These are phyloP conservation scores for Cryptotis parvus DNA, from an alignment of 2,113 vertebrate genomes.

Conservation along the genomic window DNA sequence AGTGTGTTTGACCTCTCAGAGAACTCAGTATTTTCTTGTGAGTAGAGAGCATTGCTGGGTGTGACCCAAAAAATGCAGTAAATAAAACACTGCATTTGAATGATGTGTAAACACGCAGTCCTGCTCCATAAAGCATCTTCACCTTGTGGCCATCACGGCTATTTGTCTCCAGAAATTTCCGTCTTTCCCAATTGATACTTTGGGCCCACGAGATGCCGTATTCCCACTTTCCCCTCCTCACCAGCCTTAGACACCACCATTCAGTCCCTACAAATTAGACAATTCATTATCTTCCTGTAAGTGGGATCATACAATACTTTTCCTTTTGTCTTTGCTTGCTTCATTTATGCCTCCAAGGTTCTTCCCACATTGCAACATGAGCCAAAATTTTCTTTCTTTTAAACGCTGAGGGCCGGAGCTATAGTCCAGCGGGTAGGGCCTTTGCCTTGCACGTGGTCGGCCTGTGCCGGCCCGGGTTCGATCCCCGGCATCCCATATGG, in stretches of 20 bases:
- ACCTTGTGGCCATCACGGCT: background rate
- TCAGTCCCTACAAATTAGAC: background rate
- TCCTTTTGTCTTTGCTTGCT: background rate
- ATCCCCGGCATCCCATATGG: too few relatives aligned
- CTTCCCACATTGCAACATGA: background rate
- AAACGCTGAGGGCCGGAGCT: too few relatives aligned
- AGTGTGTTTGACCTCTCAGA: background rate
- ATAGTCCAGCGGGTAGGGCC: too few relatives aligned
- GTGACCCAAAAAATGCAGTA: too few relatives aligned
- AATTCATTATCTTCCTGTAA: background rate
- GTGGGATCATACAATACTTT: background rate
- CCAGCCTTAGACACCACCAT: background rate
- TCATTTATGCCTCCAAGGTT: conserved; percentile 4
- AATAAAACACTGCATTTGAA: conserved; percentile 9
- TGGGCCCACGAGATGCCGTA: background rate
- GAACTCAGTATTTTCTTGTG: background rate
- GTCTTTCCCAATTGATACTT: background rate
- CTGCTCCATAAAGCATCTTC: background rate
- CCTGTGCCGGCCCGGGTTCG: too few relatives aligned
- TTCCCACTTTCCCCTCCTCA: background rate
- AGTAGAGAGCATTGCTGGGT: too few relatives aligned
- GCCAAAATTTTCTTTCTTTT: conserved; percentile 16
- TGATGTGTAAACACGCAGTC: background rate
- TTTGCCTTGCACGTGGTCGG: too few relatives aligned
- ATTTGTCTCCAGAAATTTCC: background rate